Conservation (phyloP, 2,113 vertebrate genomes). For the Scomber scombrus region DNA sequence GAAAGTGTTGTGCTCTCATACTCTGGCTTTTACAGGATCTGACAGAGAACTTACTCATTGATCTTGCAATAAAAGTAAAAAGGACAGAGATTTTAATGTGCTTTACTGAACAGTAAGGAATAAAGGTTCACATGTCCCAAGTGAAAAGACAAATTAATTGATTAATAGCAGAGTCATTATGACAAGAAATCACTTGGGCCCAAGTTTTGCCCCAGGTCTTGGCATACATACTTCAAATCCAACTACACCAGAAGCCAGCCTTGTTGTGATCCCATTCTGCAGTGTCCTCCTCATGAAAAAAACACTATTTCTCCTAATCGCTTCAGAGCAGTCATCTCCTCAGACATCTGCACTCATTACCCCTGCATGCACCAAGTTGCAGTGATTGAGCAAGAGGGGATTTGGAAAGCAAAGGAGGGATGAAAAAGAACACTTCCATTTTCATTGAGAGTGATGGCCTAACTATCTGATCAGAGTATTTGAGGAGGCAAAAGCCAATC, state of each 20-base stretch:
- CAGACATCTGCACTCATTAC: conserved; percentile 66
- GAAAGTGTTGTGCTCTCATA: conserved; percentile 6
- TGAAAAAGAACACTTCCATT: conserved; percentile 1
- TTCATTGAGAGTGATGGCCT: conserved; percentile 13
- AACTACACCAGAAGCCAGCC: neutral
- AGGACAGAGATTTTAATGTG: conserved; percentile 4
- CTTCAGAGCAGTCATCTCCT: conserved; percentile 57
- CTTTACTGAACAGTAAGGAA: neutral
- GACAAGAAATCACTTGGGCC: neutral
- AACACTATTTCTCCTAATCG: conserved; percentile 53
- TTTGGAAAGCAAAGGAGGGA: neutral
- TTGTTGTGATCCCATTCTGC: conserved; percentile 58
- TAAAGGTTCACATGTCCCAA: conserved; percentile 12
- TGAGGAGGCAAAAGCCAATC: neutral
- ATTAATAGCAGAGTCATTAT: neutral
- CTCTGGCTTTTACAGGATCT: conserved; percentile 9
- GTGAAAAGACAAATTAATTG: neutral
- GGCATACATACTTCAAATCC: conserved; percentile 7
- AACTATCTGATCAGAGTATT: conserved; percentile 12
- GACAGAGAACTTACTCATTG: conserved; percentile 24
- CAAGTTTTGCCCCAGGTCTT: neutral
- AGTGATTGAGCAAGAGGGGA: conserved; percentile 6
- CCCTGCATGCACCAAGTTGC: conserved; percentile 13
- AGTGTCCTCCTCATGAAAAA: conserved; percentile 48
- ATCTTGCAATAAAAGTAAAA: conserved; percentile 25